phyloP scores from a whole-genome alignment of 2,113 vertebrate species.

The Talpa occidentalis region DNA sequence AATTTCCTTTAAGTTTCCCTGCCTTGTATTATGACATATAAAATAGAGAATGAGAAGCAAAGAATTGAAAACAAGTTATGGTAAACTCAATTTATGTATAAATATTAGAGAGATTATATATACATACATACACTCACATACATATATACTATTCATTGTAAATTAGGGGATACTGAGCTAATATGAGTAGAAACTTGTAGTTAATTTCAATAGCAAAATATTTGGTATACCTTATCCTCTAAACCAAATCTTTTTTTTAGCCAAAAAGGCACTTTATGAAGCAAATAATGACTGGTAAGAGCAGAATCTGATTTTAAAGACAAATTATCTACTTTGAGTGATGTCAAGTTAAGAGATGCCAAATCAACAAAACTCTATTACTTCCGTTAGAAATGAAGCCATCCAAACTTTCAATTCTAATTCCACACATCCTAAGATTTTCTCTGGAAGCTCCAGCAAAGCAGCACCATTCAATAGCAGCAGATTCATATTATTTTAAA shows the following conservation, averaged over 20 bases:
- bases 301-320: not conserved
- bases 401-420: slow-evolving; percentile 1
- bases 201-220: not conserved
- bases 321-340: not conserved
- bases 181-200: not conserved
- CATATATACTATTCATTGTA: not conserved
- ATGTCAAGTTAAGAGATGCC: not conserved
- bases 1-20: not conserved
- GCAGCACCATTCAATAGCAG: not conserved
- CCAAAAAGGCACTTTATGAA: not conserved
- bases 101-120: not conserved
- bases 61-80: not conserved
- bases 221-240: not conserved
- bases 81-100: too few relatives aligned
- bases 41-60: not conserved
- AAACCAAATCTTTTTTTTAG: not conserved
- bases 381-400: not conserved
- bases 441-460: not conserved
- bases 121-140: not conserved
- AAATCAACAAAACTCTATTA: slow-evolving; percentile 22
- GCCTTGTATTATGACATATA: not conserved
- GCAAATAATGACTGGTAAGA: not conserved
- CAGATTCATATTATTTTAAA: not conserved
- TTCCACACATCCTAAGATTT: not conserved
- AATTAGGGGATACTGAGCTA: not conserved